Percentiles rank a stretch among this genome's conserved stretches.
Evolutionary conservation across 2,113 vertebrate genomes (phyloP).

Genomic region (Perca flavescens): DNA sequence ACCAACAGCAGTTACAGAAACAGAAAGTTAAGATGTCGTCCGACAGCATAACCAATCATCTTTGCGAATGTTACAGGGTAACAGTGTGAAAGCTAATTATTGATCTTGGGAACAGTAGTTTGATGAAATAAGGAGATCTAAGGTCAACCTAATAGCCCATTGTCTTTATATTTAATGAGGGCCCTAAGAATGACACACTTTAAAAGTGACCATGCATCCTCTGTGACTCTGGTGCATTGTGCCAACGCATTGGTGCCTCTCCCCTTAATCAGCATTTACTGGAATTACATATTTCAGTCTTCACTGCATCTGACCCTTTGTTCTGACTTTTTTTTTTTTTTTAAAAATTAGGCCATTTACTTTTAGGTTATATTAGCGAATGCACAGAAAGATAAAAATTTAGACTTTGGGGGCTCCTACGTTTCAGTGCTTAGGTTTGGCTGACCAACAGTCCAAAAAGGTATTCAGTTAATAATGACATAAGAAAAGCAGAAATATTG

Average conservation of each 20-base stretch:
- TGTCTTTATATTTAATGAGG: background rate
- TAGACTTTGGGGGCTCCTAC: no score
- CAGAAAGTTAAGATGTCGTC: constrained; percentile 7
- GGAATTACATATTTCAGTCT: background rate
- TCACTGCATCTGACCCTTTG: no score
- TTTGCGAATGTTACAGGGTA: background rate
- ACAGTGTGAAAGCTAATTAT: background rate
- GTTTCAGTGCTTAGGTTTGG: no score
- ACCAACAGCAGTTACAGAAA: constrained; percentile 10
- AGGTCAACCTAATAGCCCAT: background rate
- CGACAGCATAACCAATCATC: background rate
- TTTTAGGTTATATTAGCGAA: no score
- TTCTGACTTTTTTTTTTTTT: no score
- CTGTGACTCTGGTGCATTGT: background rate
- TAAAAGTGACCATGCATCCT: background rate
- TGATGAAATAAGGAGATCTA: background rate
- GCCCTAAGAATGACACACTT: no score
- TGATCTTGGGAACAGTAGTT: background rate
- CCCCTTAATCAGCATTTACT: background rate
- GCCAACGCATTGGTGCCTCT: no score
- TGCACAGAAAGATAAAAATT: no score
- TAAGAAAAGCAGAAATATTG: background rate
- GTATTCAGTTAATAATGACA: background rate
- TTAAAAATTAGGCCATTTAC: no score
- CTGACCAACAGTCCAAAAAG: background rate